Conservation (phyloP, 2,113 vertebrate species). For the Acrocephalus arundinaceus region DNA sequence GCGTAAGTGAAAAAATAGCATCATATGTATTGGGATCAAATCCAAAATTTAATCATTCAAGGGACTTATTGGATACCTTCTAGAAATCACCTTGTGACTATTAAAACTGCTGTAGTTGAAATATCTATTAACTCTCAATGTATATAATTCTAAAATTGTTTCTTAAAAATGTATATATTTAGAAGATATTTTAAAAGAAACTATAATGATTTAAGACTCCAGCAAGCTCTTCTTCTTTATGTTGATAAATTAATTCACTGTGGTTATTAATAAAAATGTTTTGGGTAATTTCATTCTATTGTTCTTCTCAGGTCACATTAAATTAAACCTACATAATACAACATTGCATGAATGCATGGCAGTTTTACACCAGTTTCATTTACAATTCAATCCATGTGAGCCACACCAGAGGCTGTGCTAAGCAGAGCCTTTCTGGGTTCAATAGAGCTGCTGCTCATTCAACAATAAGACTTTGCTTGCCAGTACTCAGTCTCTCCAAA, state of each 20-base stretch:
- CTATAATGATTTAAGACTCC: neutral
- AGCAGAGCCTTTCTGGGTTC: neutral
- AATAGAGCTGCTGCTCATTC: constrained; percentile 10
- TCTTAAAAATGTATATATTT: neutral
- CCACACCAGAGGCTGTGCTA: neutral
- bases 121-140: neutral
- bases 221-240: neutral
- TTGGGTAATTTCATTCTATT: neutral
- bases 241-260: neutral
- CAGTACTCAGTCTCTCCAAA: constrained; percentile 16
- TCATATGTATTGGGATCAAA: neutral
- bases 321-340: neutral
- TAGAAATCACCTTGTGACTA: neutral
- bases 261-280: neutral
- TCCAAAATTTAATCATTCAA: neutral
- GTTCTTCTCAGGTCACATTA: neutral
- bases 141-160: neutral
- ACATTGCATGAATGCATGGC: neutral
- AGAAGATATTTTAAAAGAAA: neutral
- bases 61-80: neutral
- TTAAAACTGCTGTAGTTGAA: neutral
- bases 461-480: constrained; percentile 14
- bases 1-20: neutral
- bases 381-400: neutral
- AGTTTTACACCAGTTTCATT: neutral